A percentile compares a stretch with the other conserved stretches of the same genome.
Evolutionary conservation across 1,140 invertebrate species (phyloP).

Genomic region (Vanessa atalanta): DNA sequence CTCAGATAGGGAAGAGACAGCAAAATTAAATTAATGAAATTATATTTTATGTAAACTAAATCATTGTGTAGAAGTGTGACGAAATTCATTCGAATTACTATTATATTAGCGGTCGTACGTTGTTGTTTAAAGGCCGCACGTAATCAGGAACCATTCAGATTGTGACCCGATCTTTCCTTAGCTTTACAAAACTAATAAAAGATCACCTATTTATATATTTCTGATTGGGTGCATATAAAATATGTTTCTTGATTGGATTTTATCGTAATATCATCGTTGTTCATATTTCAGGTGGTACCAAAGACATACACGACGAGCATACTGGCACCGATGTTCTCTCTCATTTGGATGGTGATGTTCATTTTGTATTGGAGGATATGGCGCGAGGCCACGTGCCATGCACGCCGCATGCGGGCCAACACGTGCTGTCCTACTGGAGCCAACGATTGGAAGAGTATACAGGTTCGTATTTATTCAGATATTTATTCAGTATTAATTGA

Average conservation of each 20-base stretch:
- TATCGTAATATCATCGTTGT: neutral
- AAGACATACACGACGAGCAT: conserved; percentile 84
- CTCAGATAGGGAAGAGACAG: too few species aligned
- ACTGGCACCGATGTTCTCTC: conserved; percentile 84
- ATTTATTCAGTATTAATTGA: too few species aligned
- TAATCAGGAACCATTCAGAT: neutral
- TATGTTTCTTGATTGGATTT: neutral
- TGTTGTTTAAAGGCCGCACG: too few species aligned
- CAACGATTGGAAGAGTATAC: conserved; percentile 87
- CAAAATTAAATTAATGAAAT: too few species aligned
- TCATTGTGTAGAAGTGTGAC: too few species aligned
- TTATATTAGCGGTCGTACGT: too few species aligned
- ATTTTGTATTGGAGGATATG: conserved; percentile 88
- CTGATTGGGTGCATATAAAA: too few species aligned
- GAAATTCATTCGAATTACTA: too few species aligned
- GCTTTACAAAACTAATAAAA: conserved; percentile 1
- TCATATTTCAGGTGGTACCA: conserved; percentile 76
- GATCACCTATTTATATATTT: neutral
- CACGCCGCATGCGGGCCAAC: conserved; percentile 83
- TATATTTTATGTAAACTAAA: too few species aligned
- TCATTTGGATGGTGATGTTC: conserved; percentile 87
- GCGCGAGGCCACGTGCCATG: conserved; percentile 85
- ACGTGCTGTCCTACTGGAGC: conserved; percentile 77
- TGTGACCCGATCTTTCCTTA: neutral
- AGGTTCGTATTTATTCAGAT: conserved; percentile 68